A percentile compares a stretch with the other conserved stretches of the same genome.
These are phyloP conservation scores for Nemapogon koenigi DNA, from an alignment of 2,888 invertebrate genomes.

Conservation along the genomic window DNA sequence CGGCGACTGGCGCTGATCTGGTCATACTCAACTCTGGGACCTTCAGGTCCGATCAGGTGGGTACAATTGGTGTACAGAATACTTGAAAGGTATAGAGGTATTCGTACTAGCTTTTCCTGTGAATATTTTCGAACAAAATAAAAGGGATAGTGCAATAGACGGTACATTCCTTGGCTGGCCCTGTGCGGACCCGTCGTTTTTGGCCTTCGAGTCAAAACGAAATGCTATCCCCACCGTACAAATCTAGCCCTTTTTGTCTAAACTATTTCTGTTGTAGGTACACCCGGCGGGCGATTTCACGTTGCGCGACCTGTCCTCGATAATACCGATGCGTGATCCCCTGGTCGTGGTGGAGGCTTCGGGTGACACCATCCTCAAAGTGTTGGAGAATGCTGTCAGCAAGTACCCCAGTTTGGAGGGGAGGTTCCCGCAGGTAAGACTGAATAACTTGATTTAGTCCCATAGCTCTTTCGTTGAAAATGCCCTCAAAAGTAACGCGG, in stretches of 20 bases:
- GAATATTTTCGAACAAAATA: too few species aligned
- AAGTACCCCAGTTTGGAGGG: conserved; percentile 89
- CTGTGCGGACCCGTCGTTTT: not conserved
- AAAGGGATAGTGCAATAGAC: too few species aligned
- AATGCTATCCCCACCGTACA: too few species aligned
- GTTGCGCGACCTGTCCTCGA: conserved; percentile 80
- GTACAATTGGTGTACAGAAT: too few species aligned
- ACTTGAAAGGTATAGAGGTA: not conserved
- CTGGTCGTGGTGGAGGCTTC: conserved; percentile 77
- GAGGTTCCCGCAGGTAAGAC: conserved; percentile 77
- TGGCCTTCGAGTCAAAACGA: too few species aligned
- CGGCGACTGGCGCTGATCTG: conserved; percentile 85
- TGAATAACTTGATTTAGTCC: too few species aligned
- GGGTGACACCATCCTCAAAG: conserved; percentile 72
- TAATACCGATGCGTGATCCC: conserved; percentile 88
- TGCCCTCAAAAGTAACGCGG: too few species aligned
- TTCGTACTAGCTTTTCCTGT: too few species aligned
- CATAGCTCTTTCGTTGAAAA: too few species aligned
- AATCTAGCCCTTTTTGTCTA: too few species aligned
- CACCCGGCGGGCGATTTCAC: conserved; percentile 87
- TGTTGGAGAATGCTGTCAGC: conserved; percentile 84
- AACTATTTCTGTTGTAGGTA: conserved; percentile 34
- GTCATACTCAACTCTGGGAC: conserved; percentile 90
- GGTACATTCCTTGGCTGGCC: too few species aligned
- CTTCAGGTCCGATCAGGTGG: conserved; percentile 74